Percentiles rank a stretch among this genome's conserved stretches.
phyloP scores from a whole-genome alignment of 2,113 vertebrate species.

The Nanorana parkeri region DNA sequence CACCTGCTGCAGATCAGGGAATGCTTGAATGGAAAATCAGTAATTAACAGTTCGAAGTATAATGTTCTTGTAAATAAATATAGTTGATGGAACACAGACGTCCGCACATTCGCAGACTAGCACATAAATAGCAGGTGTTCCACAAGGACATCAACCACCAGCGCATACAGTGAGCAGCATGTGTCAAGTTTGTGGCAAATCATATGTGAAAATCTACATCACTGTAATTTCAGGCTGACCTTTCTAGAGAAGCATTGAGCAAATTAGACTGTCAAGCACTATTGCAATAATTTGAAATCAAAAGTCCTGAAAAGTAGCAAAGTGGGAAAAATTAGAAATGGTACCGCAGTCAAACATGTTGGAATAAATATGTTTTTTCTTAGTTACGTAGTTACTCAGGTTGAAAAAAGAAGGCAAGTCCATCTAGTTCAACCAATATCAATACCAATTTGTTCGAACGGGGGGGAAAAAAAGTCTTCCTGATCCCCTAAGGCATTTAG shows the following conservation, averaged over 20 bases:
- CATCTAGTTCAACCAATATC: too few relatives aligned
- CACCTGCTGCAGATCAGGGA: neutral
- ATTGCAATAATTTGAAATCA: constrained; percentile 16
- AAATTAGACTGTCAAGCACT: constrained; percentile 22
- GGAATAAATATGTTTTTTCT: neutral
- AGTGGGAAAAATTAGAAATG: neutral
- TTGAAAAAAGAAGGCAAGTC: too few relatives aligned
- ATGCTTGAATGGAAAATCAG: constrained; percentile 10
- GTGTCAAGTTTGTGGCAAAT: constrained; percentile 23
- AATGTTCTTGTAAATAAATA: constrained; percentile 23
- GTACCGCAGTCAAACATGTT: neutral
- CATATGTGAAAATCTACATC: constrained; percentile 22
- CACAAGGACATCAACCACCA: neutral
- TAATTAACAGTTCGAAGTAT: constrained; percentile 24
- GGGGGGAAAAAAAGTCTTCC: too few relatives aligned
- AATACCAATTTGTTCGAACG: too few relatives aligned
- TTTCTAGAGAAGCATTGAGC: neutral
- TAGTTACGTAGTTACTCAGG: too few relatives aligned
- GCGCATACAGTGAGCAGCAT: constrained; percentile 14
- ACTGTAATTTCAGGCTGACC: constrained; percentile 35
- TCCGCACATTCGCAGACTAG: neutral
- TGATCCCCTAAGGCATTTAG: too few relatives aligned
- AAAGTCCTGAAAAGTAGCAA: neutral
- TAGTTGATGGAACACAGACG: constrained; percentile 13
- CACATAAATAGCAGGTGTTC: constrained; percentile 21